Evolutionary conservation across 2,797 vertebrate genomes (phyloP).

Genomic region (Anguilla obscura): DNA sequence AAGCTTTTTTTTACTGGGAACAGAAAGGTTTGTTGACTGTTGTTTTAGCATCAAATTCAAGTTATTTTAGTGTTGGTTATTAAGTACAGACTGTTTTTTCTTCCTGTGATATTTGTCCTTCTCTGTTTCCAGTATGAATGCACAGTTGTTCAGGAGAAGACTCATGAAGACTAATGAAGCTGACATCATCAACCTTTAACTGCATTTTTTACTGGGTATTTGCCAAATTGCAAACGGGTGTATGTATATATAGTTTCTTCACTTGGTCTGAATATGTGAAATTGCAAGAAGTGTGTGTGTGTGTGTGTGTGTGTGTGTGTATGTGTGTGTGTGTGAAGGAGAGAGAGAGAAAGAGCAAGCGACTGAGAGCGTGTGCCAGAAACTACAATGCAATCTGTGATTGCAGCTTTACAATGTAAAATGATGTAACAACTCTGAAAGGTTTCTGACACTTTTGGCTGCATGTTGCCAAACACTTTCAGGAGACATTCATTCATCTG

Average conservation of each 20-base stretch:
- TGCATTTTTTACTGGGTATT: slow-evolving; percentile 33
- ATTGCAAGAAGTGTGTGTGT: slow-evolving; percentile 66
- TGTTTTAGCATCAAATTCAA: background rate
- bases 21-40: background rate
- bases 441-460: slow-evolving; percentile 52
- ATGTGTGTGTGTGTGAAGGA: slow-evolving; percentile 2
- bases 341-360: slow-evolving; percentile 8
- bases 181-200: slow-evolving; percentile 20
- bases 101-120: slow-evolving; percentile 1
- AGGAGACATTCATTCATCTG: background rate
- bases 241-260: slow-evolving; percentile 48
- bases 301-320: slow-evolving; percentile 1
- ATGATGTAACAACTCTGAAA: slow-evolving; percentile 40
- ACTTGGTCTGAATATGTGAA: slow-evolving; percentile 58
- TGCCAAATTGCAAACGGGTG: slow-evolving; percentile 43
- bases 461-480: slow-evolving; percentile 59
- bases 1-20: background rate
- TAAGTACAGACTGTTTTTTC: background rate
- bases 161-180: slow-evolving; percentile 82
- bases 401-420: slow-evolving; percentile 63
- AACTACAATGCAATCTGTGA: slow-evolving; percentile 78
- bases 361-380: slow-evolving; percentile 56
- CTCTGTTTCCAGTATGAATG: slow-evolving; percentile 83
- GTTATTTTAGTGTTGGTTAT: background rate
- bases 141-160: slow-evolving; percentile 87